Conservation (phyloP, 2,113 vertebrate genomes). For the Triplophysa siluroides region DNA sequence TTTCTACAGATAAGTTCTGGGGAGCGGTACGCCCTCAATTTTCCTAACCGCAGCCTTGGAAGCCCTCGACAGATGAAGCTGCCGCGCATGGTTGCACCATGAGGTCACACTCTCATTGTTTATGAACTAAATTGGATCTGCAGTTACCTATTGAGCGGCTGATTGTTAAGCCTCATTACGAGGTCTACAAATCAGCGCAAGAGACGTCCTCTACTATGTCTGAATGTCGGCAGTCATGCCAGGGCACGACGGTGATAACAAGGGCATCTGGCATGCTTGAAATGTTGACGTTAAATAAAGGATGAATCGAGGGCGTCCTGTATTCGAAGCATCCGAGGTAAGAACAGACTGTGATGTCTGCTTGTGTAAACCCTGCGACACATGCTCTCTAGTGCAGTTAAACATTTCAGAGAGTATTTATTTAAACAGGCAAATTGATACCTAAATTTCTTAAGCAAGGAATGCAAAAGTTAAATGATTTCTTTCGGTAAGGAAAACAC, state of each 20-base stretch:
- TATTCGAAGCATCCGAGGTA: slow-evolving; percentile 26
- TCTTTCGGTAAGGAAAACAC: slow-evolving; percentile 62
- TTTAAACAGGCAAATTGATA: slow-evolving; percentile 72
- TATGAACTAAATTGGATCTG: slow-evolving; percentile 28
- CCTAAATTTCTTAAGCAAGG: slow-evolving; percentile 64
- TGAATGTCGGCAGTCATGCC: slow-evolving; percentile 37
- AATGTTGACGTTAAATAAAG: slow-evolving; percentile 32
- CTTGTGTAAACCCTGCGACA: slow-evolving; percentile 64
- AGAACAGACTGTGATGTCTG: slow-evolving; percentile 44
- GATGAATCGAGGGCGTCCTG: not conserved
- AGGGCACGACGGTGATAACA: slow-evolving; percentile 13
- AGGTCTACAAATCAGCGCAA: not conserved
- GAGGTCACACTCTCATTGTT: slow-evolving; percentile 52
- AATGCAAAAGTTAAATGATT: slow-evolving; percentile 70
- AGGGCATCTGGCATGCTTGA: slow-evolving; percentile 17
- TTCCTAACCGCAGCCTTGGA: slow-evolving; percentile 17
- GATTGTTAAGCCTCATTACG: slow-evolving; percentile 21
- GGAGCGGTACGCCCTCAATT: not conserved
- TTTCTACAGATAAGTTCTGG: slow-evolving; percentile 11
- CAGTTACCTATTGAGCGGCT: slow-evolving; percentile 38
- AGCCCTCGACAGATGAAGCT: slow-evolving; percentile 50
- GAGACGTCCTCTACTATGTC: slow-evolving; percentile 14
- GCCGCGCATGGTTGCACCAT: slow-evolving; percentile 43
- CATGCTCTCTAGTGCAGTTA: slow-evolving; percentile 56
- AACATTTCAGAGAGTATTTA: slow-evolving; percentile 73